Base-by-base conservation (phyloP, 2,888 invertebrate genomes). In the Zeuzera pyrina region DNA sequence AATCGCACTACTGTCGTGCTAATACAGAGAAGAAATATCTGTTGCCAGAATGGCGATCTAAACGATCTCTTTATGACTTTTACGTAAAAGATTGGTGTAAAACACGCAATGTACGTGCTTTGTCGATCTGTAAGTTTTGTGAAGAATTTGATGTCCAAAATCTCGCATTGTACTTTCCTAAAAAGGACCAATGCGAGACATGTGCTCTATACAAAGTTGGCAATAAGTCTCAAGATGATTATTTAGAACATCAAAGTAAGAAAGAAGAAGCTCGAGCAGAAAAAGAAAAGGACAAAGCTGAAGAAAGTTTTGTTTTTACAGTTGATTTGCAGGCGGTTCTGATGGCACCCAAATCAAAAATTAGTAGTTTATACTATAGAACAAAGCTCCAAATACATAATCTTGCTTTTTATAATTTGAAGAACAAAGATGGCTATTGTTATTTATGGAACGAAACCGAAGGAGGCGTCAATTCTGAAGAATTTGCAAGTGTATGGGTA, bases 341-440 rank as follows among this genome's bases (percentile, higher is more conserved):
- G 29, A 23, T 23, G 23, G 23, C 23, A 15, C 39, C 39, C 13
- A 28, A 31, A 30, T 43, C 43, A 3, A 43, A 37, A 7, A 23
- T 23, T 23, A 23, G 23, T 21, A 38, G 22, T 3, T 21, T 39
- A 10, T 41, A 41, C 24, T 41, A 43, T 10, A 41, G 32, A 43
- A 41, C 41, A 7, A 43, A 43, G 24, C 34, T 41, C 16, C 30
- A 36, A 36, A 28, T 42, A 19, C 38, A 41, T 29, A 38, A 29
- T 11, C 19, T 29, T 29, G 16, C 29, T n/a, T 29, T 15, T 29
- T 29, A 15, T 29, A 29, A 12, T 21, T 29, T 32, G 12, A 40
- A 34, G 11, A 42, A 33, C 11, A 38, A 41, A 24, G 35, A 42
- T 33, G 42, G 39, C 2, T 41, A 23, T 16, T 42, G 38, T 32